Evolutionary conservation across 2,797 vertebrate genomes (phyloP).

Genomic region (Darevskia mixta): DNA sequence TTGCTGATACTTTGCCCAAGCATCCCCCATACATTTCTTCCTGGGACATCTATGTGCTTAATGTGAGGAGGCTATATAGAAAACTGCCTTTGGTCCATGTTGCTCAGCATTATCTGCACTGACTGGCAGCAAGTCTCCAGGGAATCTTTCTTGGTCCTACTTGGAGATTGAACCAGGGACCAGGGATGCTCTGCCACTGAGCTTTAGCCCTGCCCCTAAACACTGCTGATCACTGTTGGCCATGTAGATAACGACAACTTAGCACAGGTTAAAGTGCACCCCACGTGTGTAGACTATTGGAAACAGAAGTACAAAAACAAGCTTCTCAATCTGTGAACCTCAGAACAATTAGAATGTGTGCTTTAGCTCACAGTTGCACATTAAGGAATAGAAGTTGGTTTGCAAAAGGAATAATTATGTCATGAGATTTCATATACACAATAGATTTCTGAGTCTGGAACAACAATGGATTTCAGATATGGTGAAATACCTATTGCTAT

Average conservation of each 20-base stretch:
- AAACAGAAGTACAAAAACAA: neutral
- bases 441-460: neutral
- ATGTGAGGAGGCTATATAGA: neutral
- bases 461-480: neutral
- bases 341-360: neutral
- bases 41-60: neutral
- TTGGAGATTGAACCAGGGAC: too few relatives aligned
- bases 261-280: neutral
- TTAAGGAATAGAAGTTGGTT: neutral
- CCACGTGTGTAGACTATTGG: neutral
- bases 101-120: too few relatives aligned
- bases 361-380: neutral
- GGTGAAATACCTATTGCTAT: neutral
- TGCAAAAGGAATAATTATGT: neutral
- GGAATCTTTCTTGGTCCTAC: too few relatives aligned
- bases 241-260: neutral
- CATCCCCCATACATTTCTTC: neutral
- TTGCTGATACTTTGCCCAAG: neutral
- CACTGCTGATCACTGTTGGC: too few relatives aligned
- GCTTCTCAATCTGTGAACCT: neutral
- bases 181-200: too few relatives aligned
- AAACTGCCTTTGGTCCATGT: too few relatives aligned
- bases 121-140: too few relatives aligned
- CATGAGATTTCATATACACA: neutral
- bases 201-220: too few relatives aligned